Evolutionary conservation across 2,113 vertebrate species (phyloP).

Genomic region (Oncorhynchus kisutch): DNA sequence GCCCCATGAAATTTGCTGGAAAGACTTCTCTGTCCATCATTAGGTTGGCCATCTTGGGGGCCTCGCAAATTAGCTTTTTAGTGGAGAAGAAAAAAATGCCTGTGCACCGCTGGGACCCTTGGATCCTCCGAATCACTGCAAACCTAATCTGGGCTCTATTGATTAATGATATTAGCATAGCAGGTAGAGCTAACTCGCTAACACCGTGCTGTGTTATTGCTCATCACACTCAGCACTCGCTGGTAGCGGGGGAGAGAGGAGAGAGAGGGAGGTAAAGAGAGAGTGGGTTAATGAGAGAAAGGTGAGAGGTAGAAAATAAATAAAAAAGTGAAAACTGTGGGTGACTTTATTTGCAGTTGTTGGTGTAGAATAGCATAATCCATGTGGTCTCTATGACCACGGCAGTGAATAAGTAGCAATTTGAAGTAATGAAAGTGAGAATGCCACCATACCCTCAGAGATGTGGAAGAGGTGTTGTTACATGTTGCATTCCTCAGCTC

Average conservation of each 20-base stretch:
- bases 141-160: conserved; percentile 95
- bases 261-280: conserved; percentile 29
- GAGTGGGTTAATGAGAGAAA: conserved; percentile 18
- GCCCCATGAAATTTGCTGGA: conserved; percentile 99
- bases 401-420: conserved; percentile 48
- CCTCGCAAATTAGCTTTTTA: conserved; percentile 95
- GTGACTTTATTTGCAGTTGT: conserved; percentile 72
- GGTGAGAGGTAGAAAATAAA: conserved; percentile 38
- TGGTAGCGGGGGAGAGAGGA: conserved; percentile 50
- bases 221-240: conserved; percentile 72
- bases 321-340: conserved; percentile 55
- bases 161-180: conserved; percentile 99
- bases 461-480: conserved; percentile 33
- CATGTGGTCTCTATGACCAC: conserved; percentile 6
- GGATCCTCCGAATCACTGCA: conserved; percentile 82
- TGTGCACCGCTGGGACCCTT: conserved; percentile 94
- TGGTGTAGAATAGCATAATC: conserved; percentile 62
- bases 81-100: conserved; percentile 49
- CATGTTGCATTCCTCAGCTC: conserved; percentile 28
- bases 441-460: conserved; percentile 8
- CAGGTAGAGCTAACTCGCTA: conserved; percentile 82
- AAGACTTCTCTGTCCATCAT: conserved; percentile 99
- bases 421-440: conserved; percentile 53
- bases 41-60: conserved; percentile 98
- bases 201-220: conserved; percentile 78